Base-by-base conservation (phyloP, 2,888 invertebrate genomes). In the Xestobium rufovillosum region DNA sequence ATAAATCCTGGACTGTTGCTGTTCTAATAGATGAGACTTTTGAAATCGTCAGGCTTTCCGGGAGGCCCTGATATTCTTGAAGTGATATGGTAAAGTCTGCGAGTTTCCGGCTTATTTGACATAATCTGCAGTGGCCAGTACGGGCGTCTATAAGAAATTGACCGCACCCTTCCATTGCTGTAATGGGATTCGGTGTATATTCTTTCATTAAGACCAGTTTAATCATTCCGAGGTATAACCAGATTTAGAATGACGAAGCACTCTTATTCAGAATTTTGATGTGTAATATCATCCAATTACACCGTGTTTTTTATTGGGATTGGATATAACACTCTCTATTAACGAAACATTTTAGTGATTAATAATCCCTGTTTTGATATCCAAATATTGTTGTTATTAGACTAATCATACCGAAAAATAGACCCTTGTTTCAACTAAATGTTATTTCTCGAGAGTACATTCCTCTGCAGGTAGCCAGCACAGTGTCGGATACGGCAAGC, bases 271-370 rank as follows among this genome's bases (percentile, higher is more conserved):
- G 38, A 50, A 47, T 44, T 50, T 43, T 49, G 51, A 51, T 50
- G 48, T 45, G 49, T 49, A 51, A 51, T 51, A 51, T 44, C 39
- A 34, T 48, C 50, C 51, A 51, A 50, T 51, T 51, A 50, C 45
- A 45, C 43, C 41, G 46, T 38, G 45, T 43, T 50, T 42, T 44
- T 8, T 19, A 19, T 19, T 19, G 23, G 23, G 23, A 19, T 19
- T 19, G 23, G n/a, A n/a, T 19, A 19, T 19, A 19, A 19, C 23
- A 19, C 23, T n/a, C 6, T 19, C 6, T n/a, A n/a, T 19, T 19
- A 19, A 19, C 23, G 23, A 19, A 19, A 19, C 23, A 19, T 19
- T 19, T 19, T 19, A 19, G n/a, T 19, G n/a, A 19, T 19, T 19
- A 19, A 8, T 19, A 19, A 19, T 8, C n/a, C 23, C 6, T n/a